These are phyloP conservation scores for Akabosia matsudoensis DNA, from an alignment of 1,140 invertebrate genomes.

Conservation along the genomic window DNA sequence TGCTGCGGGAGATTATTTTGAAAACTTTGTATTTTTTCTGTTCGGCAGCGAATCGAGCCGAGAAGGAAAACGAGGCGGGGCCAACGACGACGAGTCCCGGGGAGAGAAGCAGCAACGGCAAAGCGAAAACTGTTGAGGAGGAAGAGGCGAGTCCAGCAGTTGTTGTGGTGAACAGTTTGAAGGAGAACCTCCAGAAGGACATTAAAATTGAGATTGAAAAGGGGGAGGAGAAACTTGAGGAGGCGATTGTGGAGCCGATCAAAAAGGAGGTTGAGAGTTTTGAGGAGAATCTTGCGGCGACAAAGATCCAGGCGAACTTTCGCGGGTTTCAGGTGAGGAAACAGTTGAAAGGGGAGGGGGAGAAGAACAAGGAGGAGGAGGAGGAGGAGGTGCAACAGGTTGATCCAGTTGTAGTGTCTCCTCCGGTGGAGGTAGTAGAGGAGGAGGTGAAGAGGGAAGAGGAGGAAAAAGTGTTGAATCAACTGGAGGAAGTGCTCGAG, in stretches of 20 bases:
- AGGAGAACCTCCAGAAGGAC: neutral
- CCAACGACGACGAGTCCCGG: neutral
- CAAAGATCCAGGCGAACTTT: conserved; percentile 70
- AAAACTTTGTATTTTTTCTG: too few species aligned
- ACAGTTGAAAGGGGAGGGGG: conserved; percentile 51
- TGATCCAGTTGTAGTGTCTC: neutral
- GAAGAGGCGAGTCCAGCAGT: neutral
- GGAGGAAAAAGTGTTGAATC: neutral
- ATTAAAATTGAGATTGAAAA: neutral
- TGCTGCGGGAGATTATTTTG: too few species aligned
- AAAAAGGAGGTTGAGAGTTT: neutral
- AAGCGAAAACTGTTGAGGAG: neutral
- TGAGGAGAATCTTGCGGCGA: conserved; percentile 56
- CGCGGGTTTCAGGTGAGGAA: conserved; percentile 68
- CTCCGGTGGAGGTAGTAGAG: neutral
- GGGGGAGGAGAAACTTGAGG: neutral
- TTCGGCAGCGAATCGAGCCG: neutral
- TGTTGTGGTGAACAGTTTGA: too few species aligned
- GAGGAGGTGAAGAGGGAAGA: neutral
- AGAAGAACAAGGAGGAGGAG: neutral
- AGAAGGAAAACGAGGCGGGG: neutral
- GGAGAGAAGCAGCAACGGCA: neutral
- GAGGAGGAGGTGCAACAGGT: neutral
- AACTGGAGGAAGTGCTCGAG: neutral
- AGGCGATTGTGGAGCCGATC: neutral